Evolutionary conservation across 2,888 invertebrate species (phyloP).

Genomic region (Auanema sp.): DNA sequence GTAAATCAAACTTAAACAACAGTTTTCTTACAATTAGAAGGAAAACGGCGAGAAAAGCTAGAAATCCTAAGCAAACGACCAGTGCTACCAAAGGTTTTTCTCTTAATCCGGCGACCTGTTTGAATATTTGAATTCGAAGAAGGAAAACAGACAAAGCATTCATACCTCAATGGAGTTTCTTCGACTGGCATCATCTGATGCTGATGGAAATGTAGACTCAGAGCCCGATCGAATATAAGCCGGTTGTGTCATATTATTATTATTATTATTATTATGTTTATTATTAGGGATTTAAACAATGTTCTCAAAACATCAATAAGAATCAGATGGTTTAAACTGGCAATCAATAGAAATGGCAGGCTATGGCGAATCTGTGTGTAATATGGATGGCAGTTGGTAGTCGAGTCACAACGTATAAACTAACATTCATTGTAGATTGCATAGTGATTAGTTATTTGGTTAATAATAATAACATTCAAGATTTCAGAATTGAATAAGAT

Average conservation of each 20-base stretch:
- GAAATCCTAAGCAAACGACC: conserved; percentile 25
- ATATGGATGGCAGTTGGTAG: no score
- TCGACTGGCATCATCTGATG: conserved; percentile 15
- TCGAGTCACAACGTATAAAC: no score
- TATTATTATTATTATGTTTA: no score
- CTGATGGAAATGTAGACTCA: conserved; percentile 21
- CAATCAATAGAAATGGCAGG: no score
- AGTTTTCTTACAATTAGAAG: conserved; percentile 45
- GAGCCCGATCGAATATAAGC: conserved; percentile 21
- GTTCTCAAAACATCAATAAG: no score
- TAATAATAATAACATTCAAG: no score
- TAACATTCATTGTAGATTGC: no score
- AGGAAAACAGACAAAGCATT: neutral
- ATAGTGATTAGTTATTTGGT: no score
- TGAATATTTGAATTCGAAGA: neutral
- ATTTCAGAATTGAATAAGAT: no score
- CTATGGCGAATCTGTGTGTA: no score
- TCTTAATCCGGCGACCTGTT: conserved; percentile 21
- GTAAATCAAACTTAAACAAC: conserved; percentile 11
- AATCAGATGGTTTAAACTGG: no score
- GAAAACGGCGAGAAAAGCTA: conserved; percentile 42
- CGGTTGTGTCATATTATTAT: conserved; percentile 15
- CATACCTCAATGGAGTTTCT: neutral
- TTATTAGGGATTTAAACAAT: no score
- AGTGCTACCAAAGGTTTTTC: conserved; percentile 30